Evolutionary conservation across 2,888 invertebrate species (phyloP).

Genomic region (Zhengitettix transpicula): DNA sequence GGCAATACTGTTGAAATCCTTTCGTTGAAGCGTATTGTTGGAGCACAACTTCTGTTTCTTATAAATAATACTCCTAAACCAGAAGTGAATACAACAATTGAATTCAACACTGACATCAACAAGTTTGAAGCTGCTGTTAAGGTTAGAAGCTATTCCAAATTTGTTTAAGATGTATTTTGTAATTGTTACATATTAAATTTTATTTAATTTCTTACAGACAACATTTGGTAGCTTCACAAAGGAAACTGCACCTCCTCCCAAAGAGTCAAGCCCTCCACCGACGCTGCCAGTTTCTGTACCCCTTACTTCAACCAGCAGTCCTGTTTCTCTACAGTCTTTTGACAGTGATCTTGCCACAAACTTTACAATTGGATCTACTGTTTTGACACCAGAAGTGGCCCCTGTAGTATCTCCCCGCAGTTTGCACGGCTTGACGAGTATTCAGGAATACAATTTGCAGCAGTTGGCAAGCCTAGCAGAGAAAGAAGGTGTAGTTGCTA

Average conservation of each 20-base stretch:
- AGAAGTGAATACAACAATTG: slow-evolving; percentile 60
- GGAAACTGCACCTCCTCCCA: slow-evolving; percentile 30
- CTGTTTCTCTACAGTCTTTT: slow-evolving; percentile 59
- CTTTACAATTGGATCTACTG: slow-evolving; percentile 24
- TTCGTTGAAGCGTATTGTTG: slow-evolving; percentile 62
- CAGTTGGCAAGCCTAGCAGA: slow-evolving; percentile 70
- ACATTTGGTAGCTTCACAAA: slow-evolving; percentile 59
- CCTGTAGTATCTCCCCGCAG: slow-evolving; percentile 25
- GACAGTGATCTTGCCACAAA: slow-evolving; percentile 45
- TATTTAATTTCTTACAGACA: slow-evolving; percentile 27
- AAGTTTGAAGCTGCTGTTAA: slow-evolving; percentile 55
- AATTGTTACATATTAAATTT: neutral
- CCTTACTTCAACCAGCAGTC: slow-evolving; percentile 41
- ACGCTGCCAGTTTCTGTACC: slow-evolving; percentile 31
- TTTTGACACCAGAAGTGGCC: slow-evolving; percentile 22
- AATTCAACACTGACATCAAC: slow-evolving; percentile 64
- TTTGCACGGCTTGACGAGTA: slow-evolving; percentile 43
- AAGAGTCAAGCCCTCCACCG: slow-evolving; percentile 32
- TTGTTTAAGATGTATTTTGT: too few relatives aligned
- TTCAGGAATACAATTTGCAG: slow-evolving; percentile 74
- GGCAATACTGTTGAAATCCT: slow-evolving; percentile 76
- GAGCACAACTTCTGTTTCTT: slow-evolving; percentile 57
- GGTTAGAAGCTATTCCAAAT: slow-evolving; percentile 16
- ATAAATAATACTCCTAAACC: slow-evolving; percentile 68
- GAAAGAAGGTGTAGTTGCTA: slow-evolving; percentile 25